phyloP scores from a whole-genome alignment of 2,888 invertebrate genomes.

The Morpho deidamia region DNA sequence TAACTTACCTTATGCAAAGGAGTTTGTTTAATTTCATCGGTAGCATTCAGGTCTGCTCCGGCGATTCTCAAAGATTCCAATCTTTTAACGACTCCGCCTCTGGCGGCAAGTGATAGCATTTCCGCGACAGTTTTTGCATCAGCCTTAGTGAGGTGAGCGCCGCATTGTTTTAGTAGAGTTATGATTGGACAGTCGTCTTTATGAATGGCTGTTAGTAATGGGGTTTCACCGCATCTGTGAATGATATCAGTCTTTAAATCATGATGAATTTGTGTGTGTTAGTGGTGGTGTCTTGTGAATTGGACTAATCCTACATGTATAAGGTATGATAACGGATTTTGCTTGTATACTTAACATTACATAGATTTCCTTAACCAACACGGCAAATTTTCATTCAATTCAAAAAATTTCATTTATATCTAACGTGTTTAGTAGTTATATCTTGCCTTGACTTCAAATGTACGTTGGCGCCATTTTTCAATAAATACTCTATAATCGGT shows the following conservation, averaged over 20 bases:
- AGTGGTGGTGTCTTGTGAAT: too few species aligned
- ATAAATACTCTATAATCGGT: constrained; percentile 83
- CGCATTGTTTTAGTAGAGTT: constrained; percentile 82
- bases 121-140: constrained; percentile 80
- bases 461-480: constrained; percentile 89
- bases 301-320: too few species aligned
- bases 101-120: constrained; percentile 82
- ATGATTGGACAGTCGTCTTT: constrained; percentile 82
- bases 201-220: constrained; percentile 84
- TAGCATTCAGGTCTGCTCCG: constrained; percentile 81
- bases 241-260: too few species aligned
- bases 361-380: too few species aligned
- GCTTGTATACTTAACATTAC: too few species aligned
- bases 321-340: too few species aligned
- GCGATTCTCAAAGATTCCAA: constrained; percentile 81
- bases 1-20: constrained; percentile 77
- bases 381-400: too few species aligned
- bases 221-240: constrained; percentile 81
- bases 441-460: constrained; percentile 83
- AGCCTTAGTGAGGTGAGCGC: constrained; percentile 83
- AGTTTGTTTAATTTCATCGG: constrained; percentile 81
- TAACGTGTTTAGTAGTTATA: neutral
- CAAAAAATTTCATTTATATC: too few species aligned
- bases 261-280: too few species aligned
- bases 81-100: constrained; percentile 75